phyloP scores from a whole-genome alignment of 2,113 vertebrate species.

The Malurus alboscapulatus region DNA sequence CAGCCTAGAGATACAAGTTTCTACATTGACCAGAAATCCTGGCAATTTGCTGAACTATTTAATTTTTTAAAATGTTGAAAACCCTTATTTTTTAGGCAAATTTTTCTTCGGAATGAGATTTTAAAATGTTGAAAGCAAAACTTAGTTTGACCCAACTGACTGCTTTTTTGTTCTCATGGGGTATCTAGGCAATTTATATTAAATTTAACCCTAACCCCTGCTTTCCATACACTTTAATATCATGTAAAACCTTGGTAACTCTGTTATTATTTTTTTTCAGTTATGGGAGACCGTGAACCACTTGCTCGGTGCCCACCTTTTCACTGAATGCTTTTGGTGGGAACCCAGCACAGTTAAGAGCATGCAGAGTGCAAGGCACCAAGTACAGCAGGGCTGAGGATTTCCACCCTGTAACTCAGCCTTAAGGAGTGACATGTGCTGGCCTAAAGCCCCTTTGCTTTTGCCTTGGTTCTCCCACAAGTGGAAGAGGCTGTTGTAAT shows the following conservation, averaged over 20 bases:
- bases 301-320: background rate
- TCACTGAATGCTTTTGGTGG: background rate
- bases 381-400: background rate
- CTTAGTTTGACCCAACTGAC: background rate
- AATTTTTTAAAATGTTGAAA: background rate
- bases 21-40: background rate
- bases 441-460: background rate
- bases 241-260: background rate
- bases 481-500: background rate
- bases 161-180: background rate
- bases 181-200: background rate
- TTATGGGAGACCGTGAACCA: background rate
- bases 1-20: background rate
- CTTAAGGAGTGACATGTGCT: accelerated
- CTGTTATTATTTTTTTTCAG: background rate
- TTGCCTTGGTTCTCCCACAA: background rate
- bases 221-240: background rate
- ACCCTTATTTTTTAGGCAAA: background rate
- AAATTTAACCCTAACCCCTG: background rate
- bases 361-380: accelerated
- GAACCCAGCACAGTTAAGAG: background rate
- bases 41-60: background rate
- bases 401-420: background rate
- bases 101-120: background rate
- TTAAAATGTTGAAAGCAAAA: background rate